Evolutionary conservation across 1,140 invertebrate species (phyloP).

Genomic region (Drosophila novamexicana): DNA sequence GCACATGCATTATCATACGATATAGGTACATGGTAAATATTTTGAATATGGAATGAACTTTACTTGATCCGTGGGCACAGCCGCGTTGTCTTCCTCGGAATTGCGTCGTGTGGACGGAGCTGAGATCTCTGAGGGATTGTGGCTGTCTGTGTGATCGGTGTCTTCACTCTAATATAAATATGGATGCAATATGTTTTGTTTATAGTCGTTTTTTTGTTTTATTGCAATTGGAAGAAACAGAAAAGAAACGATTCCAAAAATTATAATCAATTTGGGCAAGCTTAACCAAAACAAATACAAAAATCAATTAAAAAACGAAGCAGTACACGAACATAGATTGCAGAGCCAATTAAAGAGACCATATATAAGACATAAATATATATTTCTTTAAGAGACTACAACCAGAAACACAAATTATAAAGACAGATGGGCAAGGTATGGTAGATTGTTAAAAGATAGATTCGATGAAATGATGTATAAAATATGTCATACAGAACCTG

Average conservation of each 20-base stretch:
- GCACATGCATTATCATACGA: constrained; percentile 35
- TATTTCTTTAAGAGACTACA: constrained; percentile 1
- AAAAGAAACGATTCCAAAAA: constrained; percentile 63
- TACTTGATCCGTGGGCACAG: constrained; percentile 78
- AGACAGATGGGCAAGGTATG: neutral
- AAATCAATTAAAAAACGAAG: constrained; percentile 19
- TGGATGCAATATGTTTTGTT: constrained; percentile 46
- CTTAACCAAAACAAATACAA: constrained; percentile 26
- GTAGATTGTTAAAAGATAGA: neutral
- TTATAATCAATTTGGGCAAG: constrained; percentile 63
- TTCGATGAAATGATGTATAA: neutral
- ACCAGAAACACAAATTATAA: neutral
- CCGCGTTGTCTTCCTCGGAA: constrained; percentile 82
- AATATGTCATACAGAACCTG: neutral
- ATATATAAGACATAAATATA: neutral
- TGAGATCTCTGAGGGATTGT: constrained; percentile 82
- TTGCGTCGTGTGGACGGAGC: constrained; percentile 79
- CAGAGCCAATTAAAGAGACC: constrained; percentile 6
- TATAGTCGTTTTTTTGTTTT: constrained; percentile 14
- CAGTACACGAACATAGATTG: constrained; percentile 23
- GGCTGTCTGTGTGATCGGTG: constrained; percentile 81
- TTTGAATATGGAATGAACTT: constrained; percentile 35
- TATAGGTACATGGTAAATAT: constrained; percentile 9
- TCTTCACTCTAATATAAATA: constrained; percentile 77
- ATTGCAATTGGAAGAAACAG: constrained; percentile 71